Base-by-base conservation (phyloP, 2,888 invertebrate species). In the Philaethria dido region DNA sequence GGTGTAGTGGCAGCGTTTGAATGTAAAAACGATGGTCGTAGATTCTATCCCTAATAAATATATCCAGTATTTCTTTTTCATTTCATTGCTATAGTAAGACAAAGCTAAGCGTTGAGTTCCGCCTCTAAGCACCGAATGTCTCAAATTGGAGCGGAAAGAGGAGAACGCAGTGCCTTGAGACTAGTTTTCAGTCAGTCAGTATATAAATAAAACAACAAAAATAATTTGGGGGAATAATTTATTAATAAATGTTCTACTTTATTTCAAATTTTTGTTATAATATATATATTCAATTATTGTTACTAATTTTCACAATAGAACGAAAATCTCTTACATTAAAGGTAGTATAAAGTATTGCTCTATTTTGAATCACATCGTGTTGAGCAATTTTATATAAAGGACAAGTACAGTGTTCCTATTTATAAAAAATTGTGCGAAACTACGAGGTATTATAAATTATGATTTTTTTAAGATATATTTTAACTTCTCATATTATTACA, bases 361-460 rank as follows among this genome's bases (percentile, higher is more conserved):
- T 77, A 75, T 76, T 77, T 80, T 83, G 80, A 84, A 82, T 85
- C 82, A 85, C 83, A 81, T 82, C 80, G 81, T 80, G 78, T 80
- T 75, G 13, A 20, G n/a, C n/a, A n/a, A n/a, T n/a, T 4, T 13
- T 13, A 39, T 39, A 18, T 52, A 52, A 11, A 42, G 16, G 39
- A 47, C 20, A 36, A 36, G 47, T 39, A 57, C 33, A 36, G 47
- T 64, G 57, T 13, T 25, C n/a, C 20, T 44, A 54, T 3, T 54
- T 16, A 18, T 47, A 22, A 55, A 6, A 55, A 47, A 39, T 57
- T 14, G 36, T 64, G 47, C 47, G 36, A 18, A 64, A 57, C 14
- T 47, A 47, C n/a, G 18, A 48, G 1, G 14, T 52, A 14, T 22
- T 47, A 36, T 6, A 36, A 55, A 36, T 54, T 55, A 20, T 16